Conservation (phyloP, 2,888 invertebrate species). For the Mythimna vitellina region DNA sequence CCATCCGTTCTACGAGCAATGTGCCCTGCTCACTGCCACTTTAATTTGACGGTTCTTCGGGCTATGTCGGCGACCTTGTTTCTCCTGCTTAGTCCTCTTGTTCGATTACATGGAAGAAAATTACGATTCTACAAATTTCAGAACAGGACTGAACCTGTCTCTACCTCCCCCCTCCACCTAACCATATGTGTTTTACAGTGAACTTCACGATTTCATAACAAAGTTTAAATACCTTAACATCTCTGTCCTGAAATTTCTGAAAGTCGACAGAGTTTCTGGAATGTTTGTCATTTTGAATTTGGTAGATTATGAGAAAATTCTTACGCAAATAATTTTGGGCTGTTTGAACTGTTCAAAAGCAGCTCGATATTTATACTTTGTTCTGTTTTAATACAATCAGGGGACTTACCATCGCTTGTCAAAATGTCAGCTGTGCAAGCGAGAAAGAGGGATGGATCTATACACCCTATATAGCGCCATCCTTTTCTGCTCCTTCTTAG, state of each 20-base stretch:
- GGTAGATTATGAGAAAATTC: constrained; percentile 23
- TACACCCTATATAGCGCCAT: too few relatives aligned
- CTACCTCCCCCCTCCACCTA: not conserved
- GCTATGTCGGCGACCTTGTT: too few relatives aligned
- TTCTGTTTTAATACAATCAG: not conserved
- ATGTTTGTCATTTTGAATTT: constrained; percentile 50
- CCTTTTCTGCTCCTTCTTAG: too few relatives aligned
- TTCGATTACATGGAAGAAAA: not conserved
- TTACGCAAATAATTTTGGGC: constrained; percentile 13
- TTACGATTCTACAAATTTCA: not conserved
- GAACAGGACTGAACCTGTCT: not conserved
- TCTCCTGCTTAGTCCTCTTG: too few relatives aligned
- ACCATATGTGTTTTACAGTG: constrained; percentile 39
- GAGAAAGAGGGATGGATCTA: too few relatives aligned
- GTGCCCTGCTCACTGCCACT: too few relatives aligned
- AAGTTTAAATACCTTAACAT: constrained; percentile 56
- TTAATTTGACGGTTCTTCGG: too few relatives aligned
- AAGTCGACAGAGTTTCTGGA: constrained; percentile 31
- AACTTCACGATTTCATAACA: constrained; percentile 44
- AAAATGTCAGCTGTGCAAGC: too few relatives aligned
- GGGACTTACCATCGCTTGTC: too few relatives aligned
- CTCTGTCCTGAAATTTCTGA: constrained; percentile 32
- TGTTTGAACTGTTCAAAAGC: constrained; percentile 4
- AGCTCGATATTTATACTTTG: not conserved
- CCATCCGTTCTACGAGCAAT: too few relatives aligned